Evolutionary conservation across 2,888 invertebrate genomes (phyloP).

Genomic region (Drosophila siamana): DNA sequence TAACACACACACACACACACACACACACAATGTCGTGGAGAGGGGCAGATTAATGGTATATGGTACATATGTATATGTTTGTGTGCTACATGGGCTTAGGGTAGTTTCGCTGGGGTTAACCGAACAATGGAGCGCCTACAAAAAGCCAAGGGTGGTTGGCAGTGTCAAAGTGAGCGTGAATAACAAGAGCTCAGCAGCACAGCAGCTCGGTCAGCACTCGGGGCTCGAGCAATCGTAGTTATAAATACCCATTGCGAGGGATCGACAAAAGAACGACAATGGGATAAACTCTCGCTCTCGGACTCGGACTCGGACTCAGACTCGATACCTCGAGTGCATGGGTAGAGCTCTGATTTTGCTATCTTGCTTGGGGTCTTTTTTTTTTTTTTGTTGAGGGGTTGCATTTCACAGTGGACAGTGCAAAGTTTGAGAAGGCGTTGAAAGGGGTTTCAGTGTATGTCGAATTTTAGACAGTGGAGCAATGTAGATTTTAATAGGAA

Average conservation of each 20-base stretch:
- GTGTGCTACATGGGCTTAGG: slow-evolving; percentile 10
- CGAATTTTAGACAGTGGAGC: background rate
- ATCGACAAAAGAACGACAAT: slow-evolving; percentile 20
- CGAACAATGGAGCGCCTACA: slow-evolving; percentile 42
- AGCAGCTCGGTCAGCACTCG: slow-evolving; percentile 7
- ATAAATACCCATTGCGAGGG: slow-evolving; percentile 13
- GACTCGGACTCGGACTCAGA: background rate
- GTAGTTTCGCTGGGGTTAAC: slow-evolving; percentile 34
- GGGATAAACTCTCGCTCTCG: background rate
- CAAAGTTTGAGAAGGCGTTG: background rate
- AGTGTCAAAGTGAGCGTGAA: slow-evolving; percentile 72
- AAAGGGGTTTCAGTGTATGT: background rate
- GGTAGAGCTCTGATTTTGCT: background rate
- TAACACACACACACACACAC: too few relatives aligned
- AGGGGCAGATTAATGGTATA: background rate
- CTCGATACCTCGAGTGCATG: too few relatives aligned
- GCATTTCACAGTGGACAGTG: background rate
- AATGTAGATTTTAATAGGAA: too few relatives aligned
- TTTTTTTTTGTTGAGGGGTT: background rate
- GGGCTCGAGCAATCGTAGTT: slow-evolving; percentile 17
- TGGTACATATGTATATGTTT: background rate
- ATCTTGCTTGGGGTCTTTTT: background rate
- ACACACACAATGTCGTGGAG: background rate
- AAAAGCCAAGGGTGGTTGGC: slow-evolving; percentile 24
- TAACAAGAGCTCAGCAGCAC: slow-evolving; percentile 26